These are phyloP conservation scores for Teinopalpus imperialis DNA, from an alignment of 2,888 invertebrate genomes.

Conservation along the genomic window DNA sequence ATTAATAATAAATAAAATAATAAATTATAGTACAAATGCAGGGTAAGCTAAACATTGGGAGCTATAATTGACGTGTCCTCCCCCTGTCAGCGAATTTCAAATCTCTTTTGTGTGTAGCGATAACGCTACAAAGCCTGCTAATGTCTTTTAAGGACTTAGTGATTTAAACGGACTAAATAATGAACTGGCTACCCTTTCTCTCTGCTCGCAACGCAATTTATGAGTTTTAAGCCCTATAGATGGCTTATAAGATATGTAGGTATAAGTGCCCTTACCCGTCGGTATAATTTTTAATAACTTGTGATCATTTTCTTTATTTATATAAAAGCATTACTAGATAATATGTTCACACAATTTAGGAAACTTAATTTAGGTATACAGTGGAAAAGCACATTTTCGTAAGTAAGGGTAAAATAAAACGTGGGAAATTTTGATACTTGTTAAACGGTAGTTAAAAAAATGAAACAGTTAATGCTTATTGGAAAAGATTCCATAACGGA, in stretches of 20 bases:
- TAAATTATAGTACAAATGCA: no score
- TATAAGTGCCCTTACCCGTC: not conserved
- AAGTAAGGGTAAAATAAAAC: no score
- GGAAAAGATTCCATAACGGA: no score
- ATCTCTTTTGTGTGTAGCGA: conserved; percentile 79
- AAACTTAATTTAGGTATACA: no score
- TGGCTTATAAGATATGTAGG: conserved; percentile 23
- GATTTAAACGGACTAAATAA: conserved; percentile 82
- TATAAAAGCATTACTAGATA: no score
- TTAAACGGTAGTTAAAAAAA: no score
- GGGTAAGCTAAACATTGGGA: conserved; percentile 52
- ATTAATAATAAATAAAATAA: no score
- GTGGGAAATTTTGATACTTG: no score
- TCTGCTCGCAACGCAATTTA: conserved; percentile 58
- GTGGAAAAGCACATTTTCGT: no score
- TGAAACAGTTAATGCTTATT: no score
- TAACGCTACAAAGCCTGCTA: conserved; percentile 79
- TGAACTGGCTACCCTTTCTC: conserved; percentile 74
- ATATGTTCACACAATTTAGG: no score
- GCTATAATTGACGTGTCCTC: conserved; percentile 55
- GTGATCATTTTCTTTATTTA: no score
- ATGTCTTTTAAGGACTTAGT: conserved; percentile 82
- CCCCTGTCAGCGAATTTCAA: conserved; percentile 56
- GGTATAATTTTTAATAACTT: not conserved
- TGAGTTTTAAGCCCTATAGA: conserved; percentile 59